These are phyloP conservation scores for Itoplectis maculator DNA, from an alignment of 2,888 invertebrate genomes.

Conservation along the genomic window DNA sequence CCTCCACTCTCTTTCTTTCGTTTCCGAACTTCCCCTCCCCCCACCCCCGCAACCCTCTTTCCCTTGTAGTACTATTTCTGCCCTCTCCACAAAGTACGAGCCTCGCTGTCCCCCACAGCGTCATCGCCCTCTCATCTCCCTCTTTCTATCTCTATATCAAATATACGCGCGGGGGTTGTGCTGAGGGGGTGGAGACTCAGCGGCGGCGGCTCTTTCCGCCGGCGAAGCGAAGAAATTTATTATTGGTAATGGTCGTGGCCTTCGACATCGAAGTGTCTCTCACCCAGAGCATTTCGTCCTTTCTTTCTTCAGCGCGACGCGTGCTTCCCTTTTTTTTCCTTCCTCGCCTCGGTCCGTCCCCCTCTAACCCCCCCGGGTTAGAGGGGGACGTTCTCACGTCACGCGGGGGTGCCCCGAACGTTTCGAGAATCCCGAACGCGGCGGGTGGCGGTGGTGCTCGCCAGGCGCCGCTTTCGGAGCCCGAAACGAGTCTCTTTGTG, in stretches of 20 bases:
- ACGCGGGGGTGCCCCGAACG: slow-evolving; percentile 71
- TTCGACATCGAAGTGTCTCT: slow-evolving; percentile 69
- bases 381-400: slow-evolving; percentile 71
- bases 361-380: slow-evolving; percentile 62
- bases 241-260: slow-evolving; percentile 71
- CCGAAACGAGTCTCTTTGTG: slow-evolving; percentile 63
- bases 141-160: slow-evolving; percentile 70
- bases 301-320: slow-evolving; percentile 7
- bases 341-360: slow-evolving; percentile 58
- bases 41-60: background rate
- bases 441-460: slow-evolving; percentile 51
- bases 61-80: slow-evolving; percentile 48
- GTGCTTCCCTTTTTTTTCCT: slow-evolving; percentile 44
- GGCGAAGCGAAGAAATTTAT: slow-evolving; percentile 70
- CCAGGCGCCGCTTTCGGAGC: slow-evolving; percentile 33
- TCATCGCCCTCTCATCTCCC: slow-evolving; percentile 35
- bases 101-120: slow-evolving; percentile 33
- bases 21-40: slow-evolving; percentile 31
- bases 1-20: slow-evolving; percentile 32
- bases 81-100: slow-evolving; percentile 45
- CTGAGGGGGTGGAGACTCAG: slow-evolving; percentile 43
- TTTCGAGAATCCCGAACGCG: slow-evolving; percentile 70
- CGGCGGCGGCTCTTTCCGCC: slow-evolving; percentile 67
- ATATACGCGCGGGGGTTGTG: slow-evolving; percentile 57
- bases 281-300: slow-evolving; percentile 51